Base-by-base conservation (phyloP, 2,888 invertebrate species). In the Hirudinaria manillensis region DNA sequence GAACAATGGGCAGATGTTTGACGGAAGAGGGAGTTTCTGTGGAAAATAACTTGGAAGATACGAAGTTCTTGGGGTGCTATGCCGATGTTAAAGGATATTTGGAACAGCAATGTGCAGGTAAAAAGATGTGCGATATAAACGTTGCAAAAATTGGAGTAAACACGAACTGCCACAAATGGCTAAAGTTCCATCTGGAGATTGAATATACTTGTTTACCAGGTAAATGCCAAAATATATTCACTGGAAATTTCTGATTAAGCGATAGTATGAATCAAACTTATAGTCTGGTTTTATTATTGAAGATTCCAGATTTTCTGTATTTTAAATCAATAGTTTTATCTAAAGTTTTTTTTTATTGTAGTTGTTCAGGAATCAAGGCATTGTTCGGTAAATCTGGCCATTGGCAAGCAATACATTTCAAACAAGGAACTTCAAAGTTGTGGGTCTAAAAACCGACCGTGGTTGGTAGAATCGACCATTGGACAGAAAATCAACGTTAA, bases 401-500 rank as follows among this genome's bases (percentile, higher is more conserved):
- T n/a, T 2, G 73, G 55, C 29, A 61, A 38, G 27, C 73, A 61
- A 38, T 61, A 73, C 38, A 45, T 73, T 38, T 73, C 73, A 55
- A 73, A 36, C 45, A 65, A 32, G 61, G 24, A 61, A 61, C 7
- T 61, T 34, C 73, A 34, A 19, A 55, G 61, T 61, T 73, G 73
- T 29, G 73, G 73, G 24, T 53, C 27, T 10, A 36, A 56, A 34
- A 56, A 61, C 24, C 73, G 65, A 13, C 73, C 73, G 21, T 73
- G 73, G 73, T 32, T 24, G 10, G 65, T 73, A 27, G 65, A 65
- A 34, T 73, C 73, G 56, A 61, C 61, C 3, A 38, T 45, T 36
- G 73, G 73, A 16, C 73, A 73, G 38, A 61, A 61, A 56, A 65
- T 73, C 56, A 61, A 65, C 21, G 27, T 73, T 61, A 73, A 34